Conservation (phyloP, 2,888 invertebrate genomes). For the Synergus gifuensis region DNA sequence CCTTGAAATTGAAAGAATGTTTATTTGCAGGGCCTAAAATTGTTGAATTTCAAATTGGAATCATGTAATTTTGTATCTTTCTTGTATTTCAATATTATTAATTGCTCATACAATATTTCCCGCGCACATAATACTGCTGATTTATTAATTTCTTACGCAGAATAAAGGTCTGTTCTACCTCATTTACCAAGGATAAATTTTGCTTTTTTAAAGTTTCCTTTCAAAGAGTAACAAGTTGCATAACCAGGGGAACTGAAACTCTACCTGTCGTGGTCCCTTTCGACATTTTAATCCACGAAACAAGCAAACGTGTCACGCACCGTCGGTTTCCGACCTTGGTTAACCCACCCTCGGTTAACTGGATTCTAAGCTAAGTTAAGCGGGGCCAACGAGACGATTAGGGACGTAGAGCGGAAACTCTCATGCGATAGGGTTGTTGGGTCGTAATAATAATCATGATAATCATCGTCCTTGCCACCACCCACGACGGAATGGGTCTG, state of each 20-base stretch:
- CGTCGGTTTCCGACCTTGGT: constrained; percentile 43
- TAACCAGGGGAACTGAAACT: background rate
- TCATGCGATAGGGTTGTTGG: constrained; percentile 23
- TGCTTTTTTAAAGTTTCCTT: background rate
- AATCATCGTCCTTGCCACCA: constrained; percentile 8
- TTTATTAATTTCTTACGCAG: background rate
- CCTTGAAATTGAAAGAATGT: too few species aligned
- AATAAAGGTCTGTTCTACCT: background rate
- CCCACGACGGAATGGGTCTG: background rate
- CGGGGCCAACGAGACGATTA: constrained; percentile 44
- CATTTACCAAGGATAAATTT: background rate
- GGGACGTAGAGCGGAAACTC: constrained; percentile 29
- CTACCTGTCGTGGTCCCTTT: background rate
- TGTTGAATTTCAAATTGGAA: too few species aligned
- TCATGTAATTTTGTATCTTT: too few species aligned
- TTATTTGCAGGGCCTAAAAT: too few species aligned
- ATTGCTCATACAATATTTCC: too few species aligned
- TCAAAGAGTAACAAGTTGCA: background rate
- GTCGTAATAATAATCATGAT: constrained; percentile 33
- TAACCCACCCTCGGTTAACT: constrained; percentile 42
- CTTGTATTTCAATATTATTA: too few species aligned
- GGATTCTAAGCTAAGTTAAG: constrained; percentile 43
- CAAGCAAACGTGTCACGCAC: constrained; percentile 30
- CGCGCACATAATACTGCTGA: too few species aligned
- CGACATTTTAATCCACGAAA: constrained; percentile 31